Evolutionary conservation across 2,113 vertebrate genomes (phyloP), one percentile per base, ranked within the genome.

Genomic region (Equus quagga): DNA sequence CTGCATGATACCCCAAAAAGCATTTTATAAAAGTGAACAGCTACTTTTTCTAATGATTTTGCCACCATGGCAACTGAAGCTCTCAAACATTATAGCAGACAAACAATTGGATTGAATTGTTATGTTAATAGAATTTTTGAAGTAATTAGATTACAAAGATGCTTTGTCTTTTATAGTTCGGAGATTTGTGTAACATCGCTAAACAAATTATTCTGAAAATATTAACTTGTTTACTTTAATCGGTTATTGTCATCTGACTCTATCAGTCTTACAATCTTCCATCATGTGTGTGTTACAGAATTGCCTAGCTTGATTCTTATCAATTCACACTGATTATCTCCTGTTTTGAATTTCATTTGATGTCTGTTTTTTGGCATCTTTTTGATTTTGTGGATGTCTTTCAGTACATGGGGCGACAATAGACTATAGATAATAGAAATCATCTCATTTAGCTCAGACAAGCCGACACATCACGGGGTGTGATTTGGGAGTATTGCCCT

Each of bases 181-280:
- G 94, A 98, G 97, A 96, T 62, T 92, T 91, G 92, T 97, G 93
- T 97, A 98, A 98, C 96, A 97, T 84, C 12, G 0, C 97, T 98
- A 98, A 98, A 98, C 97, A 98, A 98, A 98, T 99, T 93, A 98
- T 98, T 98, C 98, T 95, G 97, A 97, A 98, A 98, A 98, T 98
- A 98, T 98, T 96, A 98, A 98, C 96, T 97, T 98, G 98, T 98
- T 98, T 98, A 97, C 97, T 98, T 98, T 98, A 98, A 98, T 99
- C 95, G 98, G 97, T 96, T 98, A 93, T 95, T 98, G 96, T 98
- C 94, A 78, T 28, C 78, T 96, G 56, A 98, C 93, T 98, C 31
- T 97, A 79, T 97, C 96, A 93, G 85, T 97, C 83, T 75, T 96
- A 88, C 96, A 87, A 87, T 97, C 94, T 97, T 84, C 96, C 58